phyloP scores from a whole-genome alignment of 1,140 invertebrate species.

The Drosophila pseudoobscura region DNA sequence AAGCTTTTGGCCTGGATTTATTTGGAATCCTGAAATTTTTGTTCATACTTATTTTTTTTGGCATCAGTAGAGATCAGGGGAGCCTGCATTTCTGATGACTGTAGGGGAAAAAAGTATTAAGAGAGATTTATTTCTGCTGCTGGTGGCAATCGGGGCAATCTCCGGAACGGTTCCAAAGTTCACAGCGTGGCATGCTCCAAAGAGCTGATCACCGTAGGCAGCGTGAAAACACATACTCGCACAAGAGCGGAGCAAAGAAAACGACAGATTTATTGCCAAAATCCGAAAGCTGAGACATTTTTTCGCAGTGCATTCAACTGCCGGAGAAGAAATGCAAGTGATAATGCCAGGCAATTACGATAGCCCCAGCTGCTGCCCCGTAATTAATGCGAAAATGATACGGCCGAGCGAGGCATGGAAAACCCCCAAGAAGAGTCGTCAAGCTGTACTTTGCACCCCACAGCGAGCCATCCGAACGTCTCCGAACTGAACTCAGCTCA shows the following conservation, averaged over 20 bases:
- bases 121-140: slow-evolving; percentile 44
- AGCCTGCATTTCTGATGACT: slow-evolving; percentile 35
- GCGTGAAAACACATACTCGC: slow-evolving; percentile 31
- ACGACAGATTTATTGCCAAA: slow-evolving; percentile 31
- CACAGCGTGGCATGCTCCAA: slow-evolving; percentile 57
- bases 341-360: slow-evolving; percentile 54
- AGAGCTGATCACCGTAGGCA: slow-evolving; percentile 50
- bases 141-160: slow-evolving; percentile 59
- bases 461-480: slow-evolving; percentile 2
- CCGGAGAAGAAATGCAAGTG: slow-evolving; percentile 47
- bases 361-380: slow-evolving; percentile 43
- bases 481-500: slow-evolving; percentile 9
- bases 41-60: not conserved
- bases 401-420: slow-evolving; percentile 53
- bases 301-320: slow-evolving; percentile 70
- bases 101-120: slow-evolving; percentile 39
- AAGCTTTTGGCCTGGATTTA: not conserved
- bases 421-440: slow-evolving; percentile 62
- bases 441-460: slow-evolving; percentile 63
- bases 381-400: slow-evolving; percentile 61
- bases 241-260: slow-evolving; percentile 5
- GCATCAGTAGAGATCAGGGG: slow-evolving; percentile 3
- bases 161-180: slow-evolving; percentile 69
- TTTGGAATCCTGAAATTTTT: not conserved
- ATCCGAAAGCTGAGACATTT: slow-evolving; percentile 18